Conservation (phyloP, 2,888 invertebrate species). For the Megaustenia siamemsis region DNA sequence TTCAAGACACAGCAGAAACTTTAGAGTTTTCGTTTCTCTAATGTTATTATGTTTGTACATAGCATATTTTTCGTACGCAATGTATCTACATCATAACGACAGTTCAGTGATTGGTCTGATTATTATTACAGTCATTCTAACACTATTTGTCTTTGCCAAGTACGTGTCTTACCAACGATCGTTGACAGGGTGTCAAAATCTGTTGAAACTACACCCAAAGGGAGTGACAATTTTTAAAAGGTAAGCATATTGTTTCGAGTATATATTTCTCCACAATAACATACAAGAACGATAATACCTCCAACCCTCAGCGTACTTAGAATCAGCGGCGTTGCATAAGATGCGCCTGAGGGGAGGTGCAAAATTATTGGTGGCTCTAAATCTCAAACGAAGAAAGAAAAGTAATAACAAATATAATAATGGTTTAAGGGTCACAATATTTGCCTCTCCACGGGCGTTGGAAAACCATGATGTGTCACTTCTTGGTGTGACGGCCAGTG, state of each 20-base stretch:
- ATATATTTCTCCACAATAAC: no score
- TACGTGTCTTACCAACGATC: neutral
- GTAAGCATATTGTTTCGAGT: neutral
- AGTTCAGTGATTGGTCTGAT: neutral
- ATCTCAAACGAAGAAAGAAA: no score
- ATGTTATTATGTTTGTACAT: neutral
- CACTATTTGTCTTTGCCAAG: slow-evolving; percentile 3
- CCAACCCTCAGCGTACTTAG: no score
- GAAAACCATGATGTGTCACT: no score
- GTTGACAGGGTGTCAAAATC: neutral
- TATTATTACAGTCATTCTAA: neutral
- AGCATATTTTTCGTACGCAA: slow-evolving; percentile 31
- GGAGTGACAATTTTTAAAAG: neutral
- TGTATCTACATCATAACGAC: slow-evolving; percentile 37
- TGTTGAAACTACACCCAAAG: neutral
- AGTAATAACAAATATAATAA: no score
- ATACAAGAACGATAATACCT: no score
- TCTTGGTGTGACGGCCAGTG: no score
- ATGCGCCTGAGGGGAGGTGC: no score
- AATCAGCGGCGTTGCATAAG: no score
- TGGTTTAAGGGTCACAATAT: no score
- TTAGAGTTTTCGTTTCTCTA: neutral
- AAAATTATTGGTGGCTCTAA: no score
- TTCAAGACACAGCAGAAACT: neutral
- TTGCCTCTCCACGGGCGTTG: no score